A percentile compares a stretch with the other conserved stretches of the same genome.
These are phyloP conservation scores for Drosophila prolongata DNA, from an alignment of 2,888 invertebrate genomes.

Conservation along the genomic window DNA sequence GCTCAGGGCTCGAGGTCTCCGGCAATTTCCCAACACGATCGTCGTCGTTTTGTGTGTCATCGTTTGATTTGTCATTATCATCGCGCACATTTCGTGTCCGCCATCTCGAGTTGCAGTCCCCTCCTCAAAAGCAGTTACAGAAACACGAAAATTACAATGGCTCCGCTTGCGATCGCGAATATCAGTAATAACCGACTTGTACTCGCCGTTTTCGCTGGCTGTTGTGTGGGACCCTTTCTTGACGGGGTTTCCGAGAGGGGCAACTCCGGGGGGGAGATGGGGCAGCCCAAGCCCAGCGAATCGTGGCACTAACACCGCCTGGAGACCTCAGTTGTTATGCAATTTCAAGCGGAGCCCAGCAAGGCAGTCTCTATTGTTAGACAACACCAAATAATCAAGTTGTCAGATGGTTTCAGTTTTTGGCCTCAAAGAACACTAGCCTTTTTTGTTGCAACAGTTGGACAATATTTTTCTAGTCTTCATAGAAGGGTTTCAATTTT, in stretches of 20 bases:
- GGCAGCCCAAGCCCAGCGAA: slow-evolving; percentile 1
- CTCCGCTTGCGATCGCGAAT: slow-evolving; percentile 60
- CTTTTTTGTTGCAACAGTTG: background rate
- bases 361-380: slow-evolving; percentile 27
- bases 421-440: background rate
- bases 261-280: background rate
- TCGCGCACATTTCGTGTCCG: slow-evolving; percentile 73
- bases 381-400: slow-evolving; percentile 32
- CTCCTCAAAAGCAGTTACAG: slow-evolving; percentile 53
- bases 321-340: slow-evolving; percentile 35
- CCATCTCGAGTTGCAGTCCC: slow-evolving; percentile 11
- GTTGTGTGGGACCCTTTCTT: slow-evolving; percentile 48
- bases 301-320: slow-evolving; percentile 33
- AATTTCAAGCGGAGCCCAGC: slow-evolving; percentile 20
- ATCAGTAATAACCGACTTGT: slow-evolving; percentile 78
- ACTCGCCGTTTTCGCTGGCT: slow-evolving; percentile 13
- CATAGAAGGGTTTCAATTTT: too few relatives aligned
- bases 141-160: slow-evolving; percentile 80
- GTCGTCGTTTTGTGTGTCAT: slow-evolving; percentile 77
- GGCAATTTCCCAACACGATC: slow-evolving; percentile 78
- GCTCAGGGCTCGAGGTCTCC: slow-evolving; percentile 33
- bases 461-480: background rate
- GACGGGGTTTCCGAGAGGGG: slow-evolving; percentile 8
- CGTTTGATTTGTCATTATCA: slow-evolving; percentile 83
- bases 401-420: slow-evolving; percentile 20